Conservation (phyloP, 2,113 vertebrate genomes). For the Canis aureus region DNA sequence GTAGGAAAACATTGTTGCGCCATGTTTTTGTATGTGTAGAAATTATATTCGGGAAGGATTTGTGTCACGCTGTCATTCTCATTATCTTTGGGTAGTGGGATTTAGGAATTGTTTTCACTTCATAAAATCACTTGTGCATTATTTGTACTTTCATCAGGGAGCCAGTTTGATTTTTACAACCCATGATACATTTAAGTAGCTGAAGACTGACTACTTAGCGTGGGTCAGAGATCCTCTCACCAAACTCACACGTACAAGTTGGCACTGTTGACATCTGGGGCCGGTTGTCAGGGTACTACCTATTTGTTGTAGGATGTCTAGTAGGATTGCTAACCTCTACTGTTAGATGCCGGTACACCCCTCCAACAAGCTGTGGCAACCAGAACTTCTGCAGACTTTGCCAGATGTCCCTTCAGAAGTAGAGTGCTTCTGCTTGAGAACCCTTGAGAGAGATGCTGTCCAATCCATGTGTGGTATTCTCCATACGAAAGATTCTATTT, state of each 20-base stretch:
- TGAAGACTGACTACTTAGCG: background rate
- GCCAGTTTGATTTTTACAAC: background rate
- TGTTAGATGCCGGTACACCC: fast-evolving
- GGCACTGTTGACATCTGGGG: fast-evolving
- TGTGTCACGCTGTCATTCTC: background rate
- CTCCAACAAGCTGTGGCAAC: background rate
- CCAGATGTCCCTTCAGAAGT: fast-evolving
- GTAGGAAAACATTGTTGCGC: background rate
- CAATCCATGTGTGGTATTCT: fast-evolving
- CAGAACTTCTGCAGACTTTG: background rate
- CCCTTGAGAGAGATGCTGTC: background rate
- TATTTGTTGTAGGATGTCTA: fast-evolving
- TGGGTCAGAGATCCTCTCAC: background rate
- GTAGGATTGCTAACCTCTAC: background rate
- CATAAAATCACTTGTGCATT: background rate
- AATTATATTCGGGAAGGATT: background rate
- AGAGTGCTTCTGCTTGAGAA: background rate
- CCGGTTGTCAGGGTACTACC: fast-evolving
- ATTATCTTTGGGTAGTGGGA: background rate
- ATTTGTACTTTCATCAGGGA: background rate
- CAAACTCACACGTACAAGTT: fast-evolving
- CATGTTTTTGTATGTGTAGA: background rate
- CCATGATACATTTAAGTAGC: background rate
- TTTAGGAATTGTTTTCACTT: background rate
- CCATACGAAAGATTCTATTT: fast-evolving